Percentiles rank a stretch among this genome's conserved stretches.
Conservation (phyloP, 1,140 invertebrate genomes). For the Druon quercuslanigerum region DNA sequence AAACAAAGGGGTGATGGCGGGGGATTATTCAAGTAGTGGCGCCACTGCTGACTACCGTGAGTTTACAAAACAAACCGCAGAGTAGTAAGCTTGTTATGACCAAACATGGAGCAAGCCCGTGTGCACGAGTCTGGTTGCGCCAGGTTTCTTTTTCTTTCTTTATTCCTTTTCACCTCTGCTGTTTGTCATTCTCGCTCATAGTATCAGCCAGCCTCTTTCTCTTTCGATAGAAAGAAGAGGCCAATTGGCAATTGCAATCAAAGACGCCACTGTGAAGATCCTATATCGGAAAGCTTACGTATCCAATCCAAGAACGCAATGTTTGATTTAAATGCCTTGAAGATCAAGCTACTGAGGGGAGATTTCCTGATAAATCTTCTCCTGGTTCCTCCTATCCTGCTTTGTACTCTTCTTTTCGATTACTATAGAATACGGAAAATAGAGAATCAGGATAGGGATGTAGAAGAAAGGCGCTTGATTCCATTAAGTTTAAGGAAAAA, state of each 20-base stretch:
- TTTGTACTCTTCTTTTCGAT: too few relatives aligned
- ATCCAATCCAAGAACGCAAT: slow-evolving; percentile 1
- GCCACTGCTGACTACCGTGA: slow-evolving; percentile 29
- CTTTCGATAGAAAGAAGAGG: not conserved
- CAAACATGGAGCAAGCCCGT: slow-evolving; percentile 43
- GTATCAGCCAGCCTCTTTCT: not conserved
- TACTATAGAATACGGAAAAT: too few relatives aligned
- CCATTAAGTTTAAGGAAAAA: too few relatives aligned
- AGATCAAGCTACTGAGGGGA: slow-evolving; percentile 28
- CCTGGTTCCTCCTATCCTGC: too few relatives aligned
- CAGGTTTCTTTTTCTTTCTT: not conserved
- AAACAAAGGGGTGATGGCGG: not conserved
- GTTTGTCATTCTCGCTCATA: not conserved
- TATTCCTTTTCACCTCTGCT: not conserved
- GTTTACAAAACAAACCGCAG: slow-evolving; percentile 46
- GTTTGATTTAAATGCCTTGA: slow-evolving; percentile 41
- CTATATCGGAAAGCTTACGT: too few relatives aligned
- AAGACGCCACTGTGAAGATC: not conserved
- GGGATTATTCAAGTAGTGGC: slow-evolving; percentile 23
- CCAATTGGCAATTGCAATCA: not conserved
- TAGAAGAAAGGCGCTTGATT: too few relatives aligned
- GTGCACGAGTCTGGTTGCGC: not conserved
- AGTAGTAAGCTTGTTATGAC: slow-evolving; percentile 37
- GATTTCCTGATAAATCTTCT: too few relatives aligned
- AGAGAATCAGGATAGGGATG: too few relatives aligned